phyloP scores from a whole-genome alignment of 2,797 vertebrate genomes.

The Sebastes ruberrimus region DNA sequence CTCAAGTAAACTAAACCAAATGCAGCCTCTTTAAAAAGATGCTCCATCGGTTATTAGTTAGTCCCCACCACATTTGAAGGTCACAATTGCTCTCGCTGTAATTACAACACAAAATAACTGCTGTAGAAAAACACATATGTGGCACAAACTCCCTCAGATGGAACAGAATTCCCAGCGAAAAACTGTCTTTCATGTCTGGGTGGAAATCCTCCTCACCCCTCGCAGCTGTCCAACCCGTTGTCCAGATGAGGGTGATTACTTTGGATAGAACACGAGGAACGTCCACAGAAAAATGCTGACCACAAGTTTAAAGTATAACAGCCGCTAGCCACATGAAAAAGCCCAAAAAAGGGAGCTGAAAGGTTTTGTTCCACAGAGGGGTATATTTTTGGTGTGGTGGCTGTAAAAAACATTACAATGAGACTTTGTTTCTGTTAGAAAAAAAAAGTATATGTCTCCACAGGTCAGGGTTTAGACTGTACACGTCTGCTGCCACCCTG shows the following conservation, averaged over 20 bases:
- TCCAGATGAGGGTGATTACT: slow-evolving; percentile 72
- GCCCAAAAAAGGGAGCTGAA: slow-evolving; percentile 55
- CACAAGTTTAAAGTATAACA: slow-evolving; percentile 76
- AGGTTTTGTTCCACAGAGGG: slow-evolving; percentile 67
- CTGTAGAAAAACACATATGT: slow-evolving; percentile 53
- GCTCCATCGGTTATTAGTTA: slow-evolving; percentile 62
- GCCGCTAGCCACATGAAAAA: slow-evolving; percentile 73
- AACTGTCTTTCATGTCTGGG: slow-evolving; percentile 47
- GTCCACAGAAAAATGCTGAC: slow-evolving; percentile 67
- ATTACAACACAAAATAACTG: slow-evolving; percentile 65
- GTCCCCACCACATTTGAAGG: slow-evolving; percentile 64
- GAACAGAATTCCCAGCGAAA: slow-evolving; percentile 43
- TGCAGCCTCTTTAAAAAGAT: slow-evolving; percentile 32
- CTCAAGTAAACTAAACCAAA: slow-evolving; percentile 50
- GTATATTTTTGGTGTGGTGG: slow-evolving; percentile 68
- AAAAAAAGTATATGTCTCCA: slow-evolving; percentile 59
- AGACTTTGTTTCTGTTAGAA: slow-evolving; percentile 65
- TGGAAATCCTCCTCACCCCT: slow-evolving; percentile 38
- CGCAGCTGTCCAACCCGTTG: slow-evolving; percentile 68
- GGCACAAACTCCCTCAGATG: slow-evolving; percentile 45
- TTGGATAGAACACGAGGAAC: slow-evolving; percentile 71
- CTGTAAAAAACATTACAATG: slow-evolving; percentile 75
- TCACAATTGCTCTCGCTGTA: slow-evolving; percentile 56
- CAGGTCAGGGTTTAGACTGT: slow-evolving; percentile 61
- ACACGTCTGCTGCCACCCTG: slow-evolving; percentile 45